Conservation (phyloP, 2,888 invertebrate genomes). For the Lordiphosa fenestrarum region DNA sequence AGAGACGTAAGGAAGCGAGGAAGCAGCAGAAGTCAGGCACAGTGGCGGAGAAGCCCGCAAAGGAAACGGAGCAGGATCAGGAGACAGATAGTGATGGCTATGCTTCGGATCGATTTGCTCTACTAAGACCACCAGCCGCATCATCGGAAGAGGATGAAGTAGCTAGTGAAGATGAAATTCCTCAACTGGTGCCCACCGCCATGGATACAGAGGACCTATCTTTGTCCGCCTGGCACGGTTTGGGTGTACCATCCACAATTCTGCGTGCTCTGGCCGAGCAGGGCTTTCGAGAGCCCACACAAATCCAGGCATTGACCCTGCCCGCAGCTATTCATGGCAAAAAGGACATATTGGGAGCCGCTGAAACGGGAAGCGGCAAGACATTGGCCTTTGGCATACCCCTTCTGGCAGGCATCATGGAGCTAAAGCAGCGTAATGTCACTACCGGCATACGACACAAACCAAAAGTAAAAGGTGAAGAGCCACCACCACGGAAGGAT, state of each 20-base stretch:
- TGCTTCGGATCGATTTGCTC: slow-evolving; percentile 62
- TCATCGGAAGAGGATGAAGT: slow-evolving; percentile 43
- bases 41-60: slow-evolving; percentile 4
- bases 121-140: slow-evolving; percentile 63
- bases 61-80: not conserved
- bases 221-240: slow-evolving; percentile 83
- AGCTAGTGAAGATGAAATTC: slow-evolving; percentile 35
- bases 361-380: slow-evolving; percentile 99
- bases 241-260: slow-evolving; percentile 85
- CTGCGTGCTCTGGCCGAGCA: slow-evolving; percentile 88
- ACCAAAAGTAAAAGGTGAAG: slow-evolving; percentile 49
- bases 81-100: slow-evolving; percentile 36
- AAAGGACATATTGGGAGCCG: slow-evolving; percentile 97
- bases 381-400: slow-evolving; percentile 98
- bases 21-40: slow-evolving; percentile 31
- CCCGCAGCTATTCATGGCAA: slow-evolving; percentile 92
- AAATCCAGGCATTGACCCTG: slow-evolving; percentile 91
- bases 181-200: slow-evolving; percentile 22
- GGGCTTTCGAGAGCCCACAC: slow-evolving; percentile 91
- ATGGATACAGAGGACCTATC: slow-evolving; percentile 53
- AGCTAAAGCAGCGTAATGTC: slow-evolving; percentile 82
- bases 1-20: slow-evolving; percentile 42
- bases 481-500: slow-evolving; percentile 24
- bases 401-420: slow-evolving; percentile 91
- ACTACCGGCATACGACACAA: slow-evolving; percentile 75